These are phyloP conservation scores for Nemotelus pantherinus DNA, from an alignment of 2,888 invertebrate species.

Conservation along the genomic window DNA sequence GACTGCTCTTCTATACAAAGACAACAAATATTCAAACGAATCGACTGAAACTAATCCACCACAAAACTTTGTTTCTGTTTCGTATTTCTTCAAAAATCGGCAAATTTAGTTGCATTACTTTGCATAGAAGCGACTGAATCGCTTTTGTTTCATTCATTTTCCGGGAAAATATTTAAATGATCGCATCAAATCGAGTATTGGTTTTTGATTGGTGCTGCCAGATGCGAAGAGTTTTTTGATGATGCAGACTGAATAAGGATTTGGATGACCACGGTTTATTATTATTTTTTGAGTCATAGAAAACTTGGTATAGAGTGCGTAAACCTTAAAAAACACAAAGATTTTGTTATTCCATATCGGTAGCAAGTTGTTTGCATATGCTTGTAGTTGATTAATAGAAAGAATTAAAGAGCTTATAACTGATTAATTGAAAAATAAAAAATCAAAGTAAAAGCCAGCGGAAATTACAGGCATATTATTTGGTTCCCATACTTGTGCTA, in stretches of 20 bases:
- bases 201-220: neutral
- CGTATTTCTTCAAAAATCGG: neutral
- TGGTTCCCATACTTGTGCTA: too few species aligned
- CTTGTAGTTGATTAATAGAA: too few species aligned
- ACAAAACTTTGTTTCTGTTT: constrained; percentile 11
- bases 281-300: too few species aligned
- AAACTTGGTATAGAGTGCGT: neutral
- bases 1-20: neutral
- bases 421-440: too few species aligned
- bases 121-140: constrained; percentile 29
- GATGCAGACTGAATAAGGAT: too few species aligned
- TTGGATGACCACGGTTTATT: too few species aligned
- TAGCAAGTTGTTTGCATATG: too few species aligned
- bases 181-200: constrained; percentile 48
- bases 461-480: too few species aligned
- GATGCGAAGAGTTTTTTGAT: neutral
- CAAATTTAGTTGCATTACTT: neutral
- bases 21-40: neutral
- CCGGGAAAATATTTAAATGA: constrained; percentile 51
- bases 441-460: too few species aligned
- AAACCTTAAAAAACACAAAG: neutral
- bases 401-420: too few species aligned
- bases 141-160: constrained; percentile 47
- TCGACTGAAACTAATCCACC: constrained; percentile 1
- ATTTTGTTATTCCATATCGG: too few species aligned